Percentiles rank a stretch among this genome's conserved stretches.
Conservation (phyloP, 2,113 vertebrate species). For the Mungos mungo region DNA sequence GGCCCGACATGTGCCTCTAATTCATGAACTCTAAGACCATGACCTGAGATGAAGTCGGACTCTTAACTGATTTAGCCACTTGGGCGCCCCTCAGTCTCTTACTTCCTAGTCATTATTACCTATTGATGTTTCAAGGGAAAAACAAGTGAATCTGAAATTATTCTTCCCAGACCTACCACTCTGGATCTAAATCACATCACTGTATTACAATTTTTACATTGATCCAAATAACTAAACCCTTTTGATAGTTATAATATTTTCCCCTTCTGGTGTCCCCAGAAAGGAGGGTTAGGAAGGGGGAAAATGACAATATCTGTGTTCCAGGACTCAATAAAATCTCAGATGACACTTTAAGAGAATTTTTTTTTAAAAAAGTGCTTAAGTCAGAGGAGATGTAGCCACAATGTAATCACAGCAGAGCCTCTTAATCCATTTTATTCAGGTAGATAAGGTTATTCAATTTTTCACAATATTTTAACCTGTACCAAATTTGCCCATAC, state of each 20-base stretch:
- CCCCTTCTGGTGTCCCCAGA: neutral
- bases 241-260: neutral
- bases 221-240: neutral
- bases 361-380: neutral
- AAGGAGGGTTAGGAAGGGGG: neutral
- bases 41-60: no score
- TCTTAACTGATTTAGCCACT: no score
- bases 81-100: neutral
- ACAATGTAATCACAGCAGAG: neutral
- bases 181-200: neutral
- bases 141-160: neutral
- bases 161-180: neutral
- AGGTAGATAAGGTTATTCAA: neutral
- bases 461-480: constrained; percentile 24
- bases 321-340: neutral
- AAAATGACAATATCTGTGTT: neutral
- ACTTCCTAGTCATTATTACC: neutral
- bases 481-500: neutral
- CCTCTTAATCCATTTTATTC: neutral
- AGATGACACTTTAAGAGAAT: neutral
- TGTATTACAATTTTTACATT: neutral
- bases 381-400: neutral
- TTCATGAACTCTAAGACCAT: no score
- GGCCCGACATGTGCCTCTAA: no score
- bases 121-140: neutral